These are phyloP conservation scores for Oncorhynchus masou DNA, from an alignment of 2,113 vertebrate species.

Conservation along the genomic window DNA sequence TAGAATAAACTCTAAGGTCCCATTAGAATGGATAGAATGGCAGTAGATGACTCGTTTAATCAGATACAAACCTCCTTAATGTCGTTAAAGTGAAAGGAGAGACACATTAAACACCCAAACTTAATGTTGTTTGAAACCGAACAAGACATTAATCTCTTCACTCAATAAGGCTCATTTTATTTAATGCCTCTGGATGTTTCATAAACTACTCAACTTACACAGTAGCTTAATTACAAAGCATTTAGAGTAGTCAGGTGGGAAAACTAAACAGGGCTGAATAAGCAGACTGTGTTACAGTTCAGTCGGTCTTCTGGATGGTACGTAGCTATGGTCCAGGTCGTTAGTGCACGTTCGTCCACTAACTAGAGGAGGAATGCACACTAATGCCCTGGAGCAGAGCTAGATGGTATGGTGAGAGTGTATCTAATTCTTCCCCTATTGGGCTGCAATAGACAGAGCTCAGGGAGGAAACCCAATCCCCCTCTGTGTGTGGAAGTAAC, in stretches of 20 bases:
- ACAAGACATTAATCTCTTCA: slow-evolving; percentile 48
- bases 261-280: slow-evolving; percentile 24
- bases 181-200: slow-evolving; percentile 49
- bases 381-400: too few relatives aligned
- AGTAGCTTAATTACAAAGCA: slow-evolving; percentile 58
- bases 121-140: slow-evolving; percentile 24
- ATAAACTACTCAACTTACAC: slow-evolving; percentile 40
- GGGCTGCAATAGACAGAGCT: slow-evolving; percentile 1
- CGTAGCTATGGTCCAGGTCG: neutral
- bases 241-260: slow-evolving; percentile 23
- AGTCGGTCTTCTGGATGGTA: neutral
- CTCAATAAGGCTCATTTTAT: slow-evolving; percentile 53
- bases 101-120: slow-evolving; percentile 17
- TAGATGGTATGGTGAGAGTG: neutral
- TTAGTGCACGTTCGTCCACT: neutral
- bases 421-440: neutral
- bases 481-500: slow-evolving; percentile 34
- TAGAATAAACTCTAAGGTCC: too few relatives aligned
- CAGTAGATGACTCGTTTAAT: too few relatives aligned
- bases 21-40: too few relatives aligned
- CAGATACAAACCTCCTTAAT: neutral
- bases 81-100: slow-evolving; percentile 8
- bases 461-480: slow-evolving; percentile 14
- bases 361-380: too few relatives aligned
- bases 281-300: slow-evolving; percentile 23